Percentiles rank a stretch among this genome's conserved stretches.
Evolutionary conservation across 2,888 invertebrate species (phyloP).

Genomic region (Dolichopus griseipennis): DNA sequence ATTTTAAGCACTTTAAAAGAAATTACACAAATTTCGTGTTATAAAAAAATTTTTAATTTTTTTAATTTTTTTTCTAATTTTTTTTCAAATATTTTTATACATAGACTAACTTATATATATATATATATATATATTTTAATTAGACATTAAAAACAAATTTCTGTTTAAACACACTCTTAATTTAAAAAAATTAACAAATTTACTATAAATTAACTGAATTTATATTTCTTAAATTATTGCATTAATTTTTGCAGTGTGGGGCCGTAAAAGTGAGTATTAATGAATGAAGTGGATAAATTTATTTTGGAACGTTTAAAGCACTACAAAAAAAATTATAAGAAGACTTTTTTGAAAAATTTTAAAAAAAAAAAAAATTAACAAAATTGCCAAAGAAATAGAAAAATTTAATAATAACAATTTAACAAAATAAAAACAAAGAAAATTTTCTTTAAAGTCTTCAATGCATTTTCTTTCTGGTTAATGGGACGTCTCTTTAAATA

Average conservation of each 20-base stretch:
- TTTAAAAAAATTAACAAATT: slow-evolving; percentile 24
- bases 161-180: too few relatives aligned
- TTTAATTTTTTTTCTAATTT: too few relatives aligned
- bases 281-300: slow-evolving; percentile 8
- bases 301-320: neutral
- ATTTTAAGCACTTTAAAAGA: too few relatives aligned
- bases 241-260: slow-evolving; percentile 42
- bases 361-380: too few relatives aligned
- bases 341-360: neutral
- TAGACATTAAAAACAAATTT: too few relatives aligned
- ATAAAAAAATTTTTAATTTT: too few relatives aligned
- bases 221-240: neutral
- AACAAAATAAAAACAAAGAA: neutral
- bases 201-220: neutral
- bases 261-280: slow-evolving; percentile 50
- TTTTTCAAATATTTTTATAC: too few relatives aligned
- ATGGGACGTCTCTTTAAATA: neutral
- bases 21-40: too few relatives aligned
- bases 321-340: neutral
- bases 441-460: neutral
- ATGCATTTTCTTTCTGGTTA: neutral
- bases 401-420: neutral
- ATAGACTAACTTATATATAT: too few relatives aligned
- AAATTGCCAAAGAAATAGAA: too few relatives aligned
- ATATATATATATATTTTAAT: too few relatives aligned